Evolutionary conservation across 1,140 invertebrate genomes (phyloP), one percentile per base, ranked within the genome.

Genomic region (Heliothis virescens): DNA sequence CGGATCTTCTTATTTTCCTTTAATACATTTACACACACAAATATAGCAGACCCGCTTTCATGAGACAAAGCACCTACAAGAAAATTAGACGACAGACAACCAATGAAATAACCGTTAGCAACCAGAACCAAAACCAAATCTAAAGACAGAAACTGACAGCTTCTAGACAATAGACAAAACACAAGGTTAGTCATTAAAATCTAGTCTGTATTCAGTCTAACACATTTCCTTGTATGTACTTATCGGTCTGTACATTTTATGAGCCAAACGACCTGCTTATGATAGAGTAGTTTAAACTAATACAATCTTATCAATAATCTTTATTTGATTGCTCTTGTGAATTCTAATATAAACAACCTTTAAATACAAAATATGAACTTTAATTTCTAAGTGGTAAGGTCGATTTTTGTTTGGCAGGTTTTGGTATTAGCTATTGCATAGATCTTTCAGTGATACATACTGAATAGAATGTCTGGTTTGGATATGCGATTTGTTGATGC

Each of bases 281-380:
- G 63, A 76, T 52, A 11, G 47, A 76, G 59, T 63, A 63, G 47
- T 76, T 65, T 76, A 76, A 76, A 65, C 74, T 52, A 18, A 34
- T 21, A 76, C 74, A 76, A 76, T 34, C 21, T 63, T 76, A 76
- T 76, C 74, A 10, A 41, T 10, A 2, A 76, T 76, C 74, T 76
- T 63, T 76, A 76, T 76, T 76, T 53, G 47, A 41, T 34, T 5
- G 13, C 21, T 63, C 21, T 21, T 26, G 34, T 52, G 74, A 63
- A 76, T 76, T 63, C 7, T 63, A 59, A 76, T 76, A n/a, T 16
- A 41, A 3, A 0, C 16, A 18, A 34, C 11, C 41, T 12, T 10
- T 15, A 29, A 3, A 11, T 16, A 10, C 0, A 5, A 16, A 41
- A 69, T 29, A 9, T 11, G 3, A 29, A 29, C 65, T 10, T 69